phyloP scores from a whole-genome alignment of 2,888 invertebrate genomes.

The Dione juno region DNA sequence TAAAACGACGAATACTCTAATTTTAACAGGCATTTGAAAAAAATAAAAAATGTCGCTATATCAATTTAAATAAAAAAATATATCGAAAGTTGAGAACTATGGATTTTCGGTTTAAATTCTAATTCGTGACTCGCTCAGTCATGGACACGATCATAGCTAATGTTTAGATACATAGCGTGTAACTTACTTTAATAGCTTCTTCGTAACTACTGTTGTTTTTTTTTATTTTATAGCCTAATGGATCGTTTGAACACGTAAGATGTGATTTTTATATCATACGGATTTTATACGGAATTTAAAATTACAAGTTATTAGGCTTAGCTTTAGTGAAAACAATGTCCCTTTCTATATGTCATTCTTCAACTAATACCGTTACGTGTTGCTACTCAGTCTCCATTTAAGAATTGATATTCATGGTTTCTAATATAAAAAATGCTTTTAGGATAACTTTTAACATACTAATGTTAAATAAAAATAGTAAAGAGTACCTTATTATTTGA shows the following conservation, averaged over 20 bases:
- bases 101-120: constrained; percentile 17
- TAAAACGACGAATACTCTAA: too few species aligned
- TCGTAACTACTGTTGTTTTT: constrained; percentile 20
- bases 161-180: constrained; percentile 31
- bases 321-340: background rate
- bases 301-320: background rate
- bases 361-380: background rate
- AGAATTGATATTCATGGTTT: too few species aligned
- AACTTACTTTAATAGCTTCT: constrained; percentile 18
- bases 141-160: constrained; percentile 42
- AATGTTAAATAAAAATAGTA: too few species aligned
- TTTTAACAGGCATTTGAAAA: background rate
- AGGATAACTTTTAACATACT: too few species aligned
- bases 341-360: background rate
- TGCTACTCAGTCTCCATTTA: background rate
- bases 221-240: constrained; percentile 17
- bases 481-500: too few species aligned
- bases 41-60: background rate
- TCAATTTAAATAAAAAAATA: too few species aligned
- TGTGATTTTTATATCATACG: constrained; percentile 8
- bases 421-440: too few species aligned
- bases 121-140: constrained; percentile 44
- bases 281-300: background rate
- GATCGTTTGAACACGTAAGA: constrained; percentile 29
- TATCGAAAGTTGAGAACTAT: constrained; percentile 29